Evolutionary conservation across 64 coral and sea anemone species (phyloP), one percentile per base, ranked within the genome.

Genomic region (Dendrophyllia cribrosa): DNA sequence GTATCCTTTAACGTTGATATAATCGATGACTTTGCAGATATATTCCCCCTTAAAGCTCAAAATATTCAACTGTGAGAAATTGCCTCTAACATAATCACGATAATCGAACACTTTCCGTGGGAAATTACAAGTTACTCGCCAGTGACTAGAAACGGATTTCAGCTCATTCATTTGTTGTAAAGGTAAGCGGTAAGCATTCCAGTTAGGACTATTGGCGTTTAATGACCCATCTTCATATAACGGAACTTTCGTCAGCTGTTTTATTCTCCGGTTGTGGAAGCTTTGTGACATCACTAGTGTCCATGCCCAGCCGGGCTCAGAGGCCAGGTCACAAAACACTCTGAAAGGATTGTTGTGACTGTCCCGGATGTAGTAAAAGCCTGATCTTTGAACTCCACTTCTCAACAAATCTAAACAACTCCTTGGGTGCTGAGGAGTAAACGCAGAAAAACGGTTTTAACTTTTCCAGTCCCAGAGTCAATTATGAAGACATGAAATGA

Each of bases 61-160:
- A 8, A 44, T 25, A 34, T 74, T 44, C 15, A 87, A 22, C 15
- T 87, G 4, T 14, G 23, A 20, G 52, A 87, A 87, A 6, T 87
- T 87, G 15, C 21, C 85, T 69, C 50, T 20, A 34, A 86, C 82
- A 43, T 86, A 86, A 49, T 86, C 82, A n/a, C 62, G 44, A 69
- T 69, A 69, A n/a, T 86, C 43, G 19, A 86, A 67, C 13, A 21
- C 21, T 20, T 68, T 48, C 10, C 43, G 10, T 8, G 85, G 85
- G 14, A 58, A 87, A 21, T 73, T 74, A 66, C 85, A 87, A 49
- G 85, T 87, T 53, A 87, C 15, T 72, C 85, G 85, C 85, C 51
- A 87, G 68, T 74, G 67, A 9, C 21, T 87, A 3, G 85, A 87
- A 46, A 56, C 51, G 14, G 69, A 14, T 17, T 49, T 87, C n/a